phyloP scores from a whole-genome alignment of 2,888 invertebrate genomes.

The Amphipoea oculea region DNA sequence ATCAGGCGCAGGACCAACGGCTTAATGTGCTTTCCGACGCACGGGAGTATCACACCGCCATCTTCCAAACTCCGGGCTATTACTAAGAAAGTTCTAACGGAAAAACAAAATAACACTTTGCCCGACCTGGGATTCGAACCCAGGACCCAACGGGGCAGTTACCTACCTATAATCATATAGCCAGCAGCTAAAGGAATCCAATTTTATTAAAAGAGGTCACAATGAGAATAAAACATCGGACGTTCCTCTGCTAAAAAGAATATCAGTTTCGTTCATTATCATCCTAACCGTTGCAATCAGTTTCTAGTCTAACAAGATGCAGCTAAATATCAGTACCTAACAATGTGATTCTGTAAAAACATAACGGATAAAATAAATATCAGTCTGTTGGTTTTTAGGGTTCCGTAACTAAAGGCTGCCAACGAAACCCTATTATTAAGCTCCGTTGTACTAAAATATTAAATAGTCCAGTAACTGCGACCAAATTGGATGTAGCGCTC shows the following conservation, averaged over 20 bases:
- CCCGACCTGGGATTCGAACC: neutral
- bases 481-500: too few species aligned
- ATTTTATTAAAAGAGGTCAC: neutral
- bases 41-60: neutral
- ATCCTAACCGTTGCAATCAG: slow-evolving; percentile 17
- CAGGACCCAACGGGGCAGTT: neutral
- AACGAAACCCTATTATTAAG: neutral
- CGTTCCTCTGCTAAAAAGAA: neutral
- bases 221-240: neutral
- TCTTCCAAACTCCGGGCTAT: neutral
- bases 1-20: too few species aligned
- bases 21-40: too few species aligned
- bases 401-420: neutral
- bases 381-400: neutral
- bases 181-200: neutral
- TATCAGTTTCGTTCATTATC: slow-evolving; percentile 31
- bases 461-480: too few species aligned
- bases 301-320: slow-evolving; percentile 23
- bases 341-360: neutral
- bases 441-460: too few species aligned
- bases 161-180: neutral
- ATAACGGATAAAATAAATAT: neutral
- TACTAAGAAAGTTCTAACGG: neutral
- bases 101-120: neutral
- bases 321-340: neutral